Evolutionary conservation across 2,888 invertebrate species (phyloP).

Genomic region (Microctonus aethiopoides): DNA sequence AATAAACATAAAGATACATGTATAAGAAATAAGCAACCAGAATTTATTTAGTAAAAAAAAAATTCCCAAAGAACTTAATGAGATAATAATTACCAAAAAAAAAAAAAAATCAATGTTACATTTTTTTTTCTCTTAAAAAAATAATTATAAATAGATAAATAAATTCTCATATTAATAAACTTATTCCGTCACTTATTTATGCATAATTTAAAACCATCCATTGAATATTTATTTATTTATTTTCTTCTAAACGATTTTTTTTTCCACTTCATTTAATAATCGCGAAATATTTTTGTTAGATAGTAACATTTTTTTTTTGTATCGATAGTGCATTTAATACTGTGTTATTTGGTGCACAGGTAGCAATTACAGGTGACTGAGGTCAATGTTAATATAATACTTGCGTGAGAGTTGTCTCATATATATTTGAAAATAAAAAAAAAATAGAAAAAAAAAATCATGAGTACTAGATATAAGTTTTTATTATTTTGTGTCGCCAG

Average conservation of each 20-base stretch:
- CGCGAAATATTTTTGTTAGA: too few relatives aligned
- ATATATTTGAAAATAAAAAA: neutral
- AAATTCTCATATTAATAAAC: neutral
- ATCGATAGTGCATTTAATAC: neutral
- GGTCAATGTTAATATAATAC: constrained; percentile 66
- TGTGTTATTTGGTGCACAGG: constrained; percentile 19
- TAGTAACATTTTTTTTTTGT: too few relatives aligned
- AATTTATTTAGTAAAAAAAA: too few relatives aligned
- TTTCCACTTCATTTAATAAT: too few relatives aligned
- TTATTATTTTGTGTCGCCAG: neutral
- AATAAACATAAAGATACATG: too few relatives aligned
- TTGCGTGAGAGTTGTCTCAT: constrained; percentile 58
- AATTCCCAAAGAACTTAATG: constrained; percentile 8
- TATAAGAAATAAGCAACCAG: too few relatives aligned
- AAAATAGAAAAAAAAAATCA: constrained; percentile 40
- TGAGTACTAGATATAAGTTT: constrained; percentile 14
- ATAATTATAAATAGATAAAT: neutral
- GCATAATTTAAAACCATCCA: too few relatives aligned
- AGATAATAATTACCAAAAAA: constrained; percentile 19
- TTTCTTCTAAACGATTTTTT: too few relatives aligned
- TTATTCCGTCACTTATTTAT: too few relatives aligned
- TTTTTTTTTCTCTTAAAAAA: neutral
- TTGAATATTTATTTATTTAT: too few relatives aligned
- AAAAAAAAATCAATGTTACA: neutral
- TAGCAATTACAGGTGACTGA: constrained; percentile 65